These are phyloP conservation scores for Ephydatia muelleri DNA, from an alignment of 37 sponge, comb jelly and placozoan species.

Conservation along the genomic window DNA sequence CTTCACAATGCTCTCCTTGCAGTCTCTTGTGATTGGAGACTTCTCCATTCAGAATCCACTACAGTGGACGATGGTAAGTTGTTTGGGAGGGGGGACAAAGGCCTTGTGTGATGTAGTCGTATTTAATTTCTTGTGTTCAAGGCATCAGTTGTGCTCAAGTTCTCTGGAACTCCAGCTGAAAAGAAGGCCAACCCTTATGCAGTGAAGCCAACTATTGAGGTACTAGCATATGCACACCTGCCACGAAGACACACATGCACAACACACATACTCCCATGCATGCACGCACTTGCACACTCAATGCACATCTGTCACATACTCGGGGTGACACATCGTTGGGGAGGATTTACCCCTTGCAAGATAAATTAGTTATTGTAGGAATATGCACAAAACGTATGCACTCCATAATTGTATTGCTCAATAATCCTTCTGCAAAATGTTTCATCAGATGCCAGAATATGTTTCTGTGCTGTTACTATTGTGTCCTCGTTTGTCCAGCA, in stretches of 20 bases:
- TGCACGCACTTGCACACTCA: background rate
- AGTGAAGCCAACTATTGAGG: slow-evolving; percentile 66
- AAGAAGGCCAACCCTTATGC: slow-evolving; percentile 33
- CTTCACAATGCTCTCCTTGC: slow-evolving; percentile 1
- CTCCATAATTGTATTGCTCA: too few relatives aligned
- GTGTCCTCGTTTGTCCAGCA: slow-evolving; percentile 52
- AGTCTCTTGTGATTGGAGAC: slow-evolving; percentile 74
- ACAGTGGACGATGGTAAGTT: slow-evolving; percentile 67
- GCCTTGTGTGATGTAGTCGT: background rate
- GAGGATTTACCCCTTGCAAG: too few relatives aligned
- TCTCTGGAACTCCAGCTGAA: slow-evolving; percentile 36
- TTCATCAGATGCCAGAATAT: too few relatives aligned
- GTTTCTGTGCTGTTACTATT: background rate
- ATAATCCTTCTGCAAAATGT: too few relatives aligned
- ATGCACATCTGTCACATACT: too few relatives aligned
- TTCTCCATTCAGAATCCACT: slow-evolving; percentile 70
- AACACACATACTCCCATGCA: too few relatives aligned
- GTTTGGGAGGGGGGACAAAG: background rate
- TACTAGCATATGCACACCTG: too few relatives aligned
- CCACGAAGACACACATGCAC: too few relatives aligned
- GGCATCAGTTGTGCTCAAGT: slow-evolving; percentile 57
- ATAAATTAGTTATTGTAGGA: too few relatives aligned
- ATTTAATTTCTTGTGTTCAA: background rate
- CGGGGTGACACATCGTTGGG: too few relatives aligned
- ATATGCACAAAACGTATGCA: too few relatives aligned